Conservation (phyloP, 2,888 invertebrate species). For the Smittia aterrima region DNA sequence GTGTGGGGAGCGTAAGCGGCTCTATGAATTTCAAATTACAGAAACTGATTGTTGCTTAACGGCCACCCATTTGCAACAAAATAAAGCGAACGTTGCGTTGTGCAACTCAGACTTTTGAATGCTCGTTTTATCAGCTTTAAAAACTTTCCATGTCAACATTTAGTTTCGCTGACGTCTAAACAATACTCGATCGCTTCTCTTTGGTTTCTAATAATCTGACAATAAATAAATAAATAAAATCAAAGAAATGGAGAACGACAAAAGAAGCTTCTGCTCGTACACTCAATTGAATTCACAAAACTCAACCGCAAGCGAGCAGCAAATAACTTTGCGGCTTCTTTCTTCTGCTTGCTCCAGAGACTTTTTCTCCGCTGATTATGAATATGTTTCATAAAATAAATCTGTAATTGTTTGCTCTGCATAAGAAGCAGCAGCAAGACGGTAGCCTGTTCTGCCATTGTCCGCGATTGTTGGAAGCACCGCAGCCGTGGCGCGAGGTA, state of each 20-base stretch:
- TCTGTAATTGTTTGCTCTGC: slow-evolving; percentile 28
- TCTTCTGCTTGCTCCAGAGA: not conserved
- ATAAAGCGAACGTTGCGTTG: not conserved
- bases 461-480: slow-evolving; percentile 30
- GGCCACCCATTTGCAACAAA: slow-evolving; percentile 21
- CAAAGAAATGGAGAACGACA: not conserved
- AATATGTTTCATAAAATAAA: slow-evolving; percentile 34
- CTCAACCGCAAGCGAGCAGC: slow-evolving; percentile 21
- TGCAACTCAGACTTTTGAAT: not conserved
- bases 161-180: slow-evolving; percentile 3
- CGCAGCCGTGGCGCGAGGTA: not conserved
- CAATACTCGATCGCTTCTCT: not conserved
- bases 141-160: not conserved
- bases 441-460: slow-evolving; percentile 23
- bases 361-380: slow-evolving; percentile 24
- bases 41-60: slow-evolving; percentile 22
- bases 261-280: not conserved
- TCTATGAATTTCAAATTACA: slow-evolving; percentile 22
- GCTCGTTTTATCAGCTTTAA: not conserved
- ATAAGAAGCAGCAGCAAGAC: not conserved
- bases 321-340: slow-evolving; percentile 17
- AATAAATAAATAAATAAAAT: slow-evolving; percentile 19
- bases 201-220: slow-evolving; percentile 22
- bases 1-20: not conserved
- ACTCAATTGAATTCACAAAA: slow-evolving; percentile 22